Base-by-base conservation (phyloP, 1,140 invertebrate genomes). In the Drosophila auraria region DNA sequence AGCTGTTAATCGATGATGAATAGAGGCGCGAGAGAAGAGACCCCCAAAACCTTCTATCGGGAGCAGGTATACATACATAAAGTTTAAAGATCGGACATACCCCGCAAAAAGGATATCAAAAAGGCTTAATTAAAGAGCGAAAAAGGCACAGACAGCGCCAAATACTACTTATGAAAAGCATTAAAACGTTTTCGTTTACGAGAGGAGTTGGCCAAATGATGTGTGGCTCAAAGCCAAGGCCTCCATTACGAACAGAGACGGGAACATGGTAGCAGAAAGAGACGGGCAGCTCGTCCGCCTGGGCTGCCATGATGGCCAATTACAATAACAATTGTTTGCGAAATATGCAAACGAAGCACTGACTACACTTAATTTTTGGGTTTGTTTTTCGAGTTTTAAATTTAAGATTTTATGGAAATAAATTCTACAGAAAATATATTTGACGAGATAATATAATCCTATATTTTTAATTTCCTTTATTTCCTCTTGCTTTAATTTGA, bases 101-200 rank as follows among this genome's bases (percentile, higher is more conserved):
- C 54, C 33, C 11, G 36, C 7, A 38, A 40, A 38, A 40, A 57
- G 54, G 54, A 20, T 40, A 57, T 40, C 15, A n/a, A 47, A 74
- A 59, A 23, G 20, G 14, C 42, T 20, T 72, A 20, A 72, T 73
- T 73, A 72, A 73, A 33, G 33, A 33, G 27, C 5, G 27, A 30
- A 30, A 33, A 11, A 33, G 68, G 69, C 33, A 84, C 36, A 57
- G 49, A 42, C 53, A 8, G 4, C 40, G 65, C 68, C 68, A 66
- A 50, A 71, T 38, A 60, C 66, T 71, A 57, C 70, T 77, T 72
- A 82, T 86, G 79, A 90, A 90, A 91, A 82, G 82, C 87, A 69
- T 83, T 86, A 90, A 90, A 91, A 91, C 86, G 86, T 90, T 90
- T 82, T 90, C 86, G 86, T 90, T 90, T 90, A 90, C 80, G 49